Conservation (phyloP, 2,888 invertebrate genomes). For the Dyspetes luteomarginatus region DNA sequence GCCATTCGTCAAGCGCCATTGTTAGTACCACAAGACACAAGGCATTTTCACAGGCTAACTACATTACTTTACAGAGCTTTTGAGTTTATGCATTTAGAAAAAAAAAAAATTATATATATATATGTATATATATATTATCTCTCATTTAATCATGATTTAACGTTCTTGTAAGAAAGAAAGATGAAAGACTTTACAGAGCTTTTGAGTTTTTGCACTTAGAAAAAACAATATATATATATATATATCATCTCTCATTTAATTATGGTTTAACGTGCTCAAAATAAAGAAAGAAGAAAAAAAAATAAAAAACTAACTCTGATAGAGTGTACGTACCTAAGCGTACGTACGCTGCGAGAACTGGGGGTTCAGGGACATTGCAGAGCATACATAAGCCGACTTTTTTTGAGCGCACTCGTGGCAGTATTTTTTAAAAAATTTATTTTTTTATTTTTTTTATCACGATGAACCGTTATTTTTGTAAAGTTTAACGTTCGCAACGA, state of each 20-base stretch:
- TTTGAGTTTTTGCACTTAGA: no score
- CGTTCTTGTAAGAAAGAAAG: slow-evolving; percentile 39
- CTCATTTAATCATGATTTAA: no score
- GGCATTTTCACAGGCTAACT: slow-evolving; percentile 80
- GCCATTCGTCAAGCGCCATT: slow-evolving; percentile 82
- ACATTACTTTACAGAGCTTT: slow-evolving; percentile 67
- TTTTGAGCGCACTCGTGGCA: slow-evolving; percentile 55
- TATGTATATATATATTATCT: no score
- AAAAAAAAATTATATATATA: no score
- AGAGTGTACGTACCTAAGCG: slow-evolving; percentile 60
- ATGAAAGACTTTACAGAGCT: slow-evolving; percentile 19
- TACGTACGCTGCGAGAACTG: slow-evolving; percentile 58
- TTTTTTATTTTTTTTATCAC: slow-evolving; percentile 1
- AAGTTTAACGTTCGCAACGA: slow-evolving; percentile 1
- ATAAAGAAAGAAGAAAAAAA: slow-evolving; percentile 5
- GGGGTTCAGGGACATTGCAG: slow-evolving; percentile 55
- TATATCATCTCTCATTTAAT: no score
- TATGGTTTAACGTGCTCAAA: slow-evolving; percentile 48
- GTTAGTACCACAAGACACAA: slow-evolving; percentile 83
- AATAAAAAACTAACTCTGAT: slow-evolving; percentile 48
- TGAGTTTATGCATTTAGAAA: slow-evolving; percentile 19
- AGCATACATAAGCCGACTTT: slow-evolving; percentile 45
- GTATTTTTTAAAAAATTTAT: not conserved
- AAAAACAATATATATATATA: no score
- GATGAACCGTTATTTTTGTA: slow-evolving; percentile 10